phyloP scores from a whole-genome alignment of 2,113 vertebrate species.

The Daboia siamensis region DNA sequence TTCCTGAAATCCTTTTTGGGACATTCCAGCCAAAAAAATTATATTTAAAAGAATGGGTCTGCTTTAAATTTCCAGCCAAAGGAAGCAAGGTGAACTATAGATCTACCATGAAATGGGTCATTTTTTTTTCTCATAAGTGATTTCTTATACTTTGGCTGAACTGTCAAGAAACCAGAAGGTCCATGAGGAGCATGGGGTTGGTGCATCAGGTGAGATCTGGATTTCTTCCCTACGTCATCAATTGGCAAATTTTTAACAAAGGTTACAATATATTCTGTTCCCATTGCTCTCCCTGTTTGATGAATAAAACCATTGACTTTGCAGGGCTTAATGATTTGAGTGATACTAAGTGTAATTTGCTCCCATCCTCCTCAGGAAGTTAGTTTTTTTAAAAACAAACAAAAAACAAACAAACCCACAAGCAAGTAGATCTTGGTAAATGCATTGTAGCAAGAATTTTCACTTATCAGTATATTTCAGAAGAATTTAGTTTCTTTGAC shows the following conservation, averaged over 20 bases:
- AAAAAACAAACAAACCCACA: neutral
- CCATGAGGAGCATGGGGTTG: neutral
- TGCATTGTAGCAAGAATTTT: neutral
- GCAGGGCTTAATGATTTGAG: neutral
- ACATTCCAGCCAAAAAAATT: neutral
- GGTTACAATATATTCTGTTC: neutral
- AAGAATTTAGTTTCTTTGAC: neutral
- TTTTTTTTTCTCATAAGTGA: neutral
- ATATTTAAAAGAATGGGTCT: neutral
- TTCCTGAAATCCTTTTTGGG: neutral
- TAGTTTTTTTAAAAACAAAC: neutral
- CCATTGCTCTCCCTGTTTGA: fast-evolving
- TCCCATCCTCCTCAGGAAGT: neutral
- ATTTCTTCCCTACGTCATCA: neutral
- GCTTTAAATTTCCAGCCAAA: neutral
- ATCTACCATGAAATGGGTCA: neutral
- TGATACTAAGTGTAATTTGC: neutral
- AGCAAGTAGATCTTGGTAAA: neutral
- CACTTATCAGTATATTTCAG: neutral
- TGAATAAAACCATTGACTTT: neutral
- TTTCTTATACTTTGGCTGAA: neutral
- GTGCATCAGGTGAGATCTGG: neutral
- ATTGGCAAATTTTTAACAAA: neutral
- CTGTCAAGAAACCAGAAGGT: neutral
- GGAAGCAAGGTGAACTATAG: neutral